Evolutionary conservation across 2,113 vertebrate species (phyloP), one percentile per base, ranked within the genome.

Genomic region (Trinectes maculatus): DNA sequence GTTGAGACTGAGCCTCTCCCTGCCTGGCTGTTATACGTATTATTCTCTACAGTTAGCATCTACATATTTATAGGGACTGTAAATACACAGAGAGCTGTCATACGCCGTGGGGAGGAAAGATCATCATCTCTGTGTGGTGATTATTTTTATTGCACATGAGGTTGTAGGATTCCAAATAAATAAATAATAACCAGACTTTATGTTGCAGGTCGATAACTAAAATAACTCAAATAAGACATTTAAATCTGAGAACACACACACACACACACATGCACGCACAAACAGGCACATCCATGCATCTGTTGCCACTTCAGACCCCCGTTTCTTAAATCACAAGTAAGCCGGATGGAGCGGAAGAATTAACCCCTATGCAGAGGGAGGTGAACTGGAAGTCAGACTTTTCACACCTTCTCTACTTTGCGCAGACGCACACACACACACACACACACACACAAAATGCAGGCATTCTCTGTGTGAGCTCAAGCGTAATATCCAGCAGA

Each of bases 311-410:
- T 67, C 67, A 54, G 44, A 42, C 43, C 29, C 43, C 29, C 39
- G 34, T 48, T 36, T 47, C 46, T 72, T 26, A 67, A 85, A 72
- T 74, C 48, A 64, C 43, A 37, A 53, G 56, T 71, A 79, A 83
- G 85, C 76, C 71, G 78, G 85, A 90, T 84, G 84, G 78, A 77
- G 42, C 64, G 64, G 77, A 78, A 88, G 85, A 91, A 91, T 82
- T 47, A 72, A 65, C 87, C 86, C 89, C 39, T 34, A 87, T 89
- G 51, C 57, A 74, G 56, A 53, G 21, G 53, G 57, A 86, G 89
- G 80, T 85, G 88, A 90, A 89, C 74, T 66, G 79, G 72, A 80
- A 89, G 86, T 89, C 91, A 88, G 59, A 83, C 68, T 79, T 85
- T 89, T 89, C 81, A 89, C 88, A 88, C 87, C 61, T 78, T 83